A percentile compares a stretch with the other conserved stretches of the same genome.
Evolutionary conservation across 2,113 vertebrate genomes (phyloP).

Genomic region (Nothocercus nigrocapillus): DNA sequence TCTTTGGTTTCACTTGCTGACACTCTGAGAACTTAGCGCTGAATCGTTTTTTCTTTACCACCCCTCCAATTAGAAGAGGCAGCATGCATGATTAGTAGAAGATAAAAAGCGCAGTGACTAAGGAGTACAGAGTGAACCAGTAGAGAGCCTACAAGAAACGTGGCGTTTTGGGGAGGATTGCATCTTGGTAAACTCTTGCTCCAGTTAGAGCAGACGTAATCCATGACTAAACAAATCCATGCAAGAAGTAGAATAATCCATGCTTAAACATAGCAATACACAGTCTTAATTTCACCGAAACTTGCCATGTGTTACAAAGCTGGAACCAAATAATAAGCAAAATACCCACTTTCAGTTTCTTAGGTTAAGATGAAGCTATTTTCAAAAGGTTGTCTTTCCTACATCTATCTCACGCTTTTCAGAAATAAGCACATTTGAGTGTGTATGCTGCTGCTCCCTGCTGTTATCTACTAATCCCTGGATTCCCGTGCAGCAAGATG

Average conservation of each 20-base stretch:
- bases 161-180: neutral
- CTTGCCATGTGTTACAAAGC: neutral
- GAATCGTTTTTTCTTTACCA: neutral
- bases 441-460: neutral
- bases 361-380: neutral
- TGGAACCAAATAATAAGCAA: neutral
- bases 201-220: neutral
- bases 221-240: neutral
- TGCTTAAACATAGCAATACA: neutral
- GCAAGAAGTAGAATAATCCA: neutral
- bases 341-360: neutral
- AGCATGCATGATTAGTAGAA: neutral
- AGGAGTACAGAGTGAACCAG: neutral
- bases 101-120: neutral
- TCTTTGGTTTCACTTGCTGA: conserved; percentile 3
- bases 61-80: neutral
- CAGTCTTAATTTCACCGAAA: neutral
- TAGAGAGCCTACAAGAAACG: neutral
- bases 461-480: neutral
- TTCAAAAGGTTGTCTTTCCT: neutral
- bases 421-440: neutral
- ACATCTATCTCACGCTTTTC: neutral
- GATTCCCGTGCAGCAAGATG: neutral
- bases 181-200: neutral
- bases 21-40: neutral